A percentile compares a stretch with the other conserved stretches of the same genome.
These are phyloP conservation scores for Drosophila rufa DNA, from an alignment of 1,140 invertebrate genomes.

Conservation along the genomic window DNA sequence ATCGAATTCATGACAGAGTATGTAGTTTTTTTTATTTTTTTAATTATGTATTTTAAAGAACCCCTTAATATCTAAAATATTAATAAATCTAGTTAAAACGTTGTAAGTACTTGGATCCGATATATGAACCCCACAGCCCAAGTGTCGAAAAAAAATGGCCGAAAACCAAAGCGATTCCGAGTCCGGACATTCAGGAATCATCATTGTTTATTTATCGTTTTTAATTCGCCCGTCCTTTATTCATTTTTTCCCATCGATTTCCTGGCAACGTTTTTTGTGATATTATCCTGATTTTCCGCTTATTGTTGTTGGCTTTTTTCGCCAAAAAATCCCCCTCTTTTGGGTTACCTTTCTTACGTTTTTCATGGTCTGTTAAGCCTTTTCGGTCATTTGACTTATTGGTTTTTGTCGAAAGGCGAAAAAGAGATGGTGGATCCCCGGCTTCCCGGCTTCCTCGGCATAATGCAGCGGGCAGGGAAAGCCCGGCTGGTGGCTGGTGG, in stretches of 20 bases:
- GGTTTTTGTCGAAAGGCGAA: constrained; percentile 58
- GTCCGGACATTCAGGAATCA: constrained; percentile 7
- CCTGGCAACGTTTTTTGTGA: constrained; percentile 33
- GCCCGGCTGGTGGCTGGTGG: constrained; percentile 8
- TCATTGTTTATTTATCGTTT: constrained; percentile 36
- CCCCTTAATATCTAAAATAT: not conserved
- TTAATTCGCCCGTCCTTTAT: constrained; percentile 36
- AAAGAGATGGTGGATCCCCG: constrained; percentile 29
- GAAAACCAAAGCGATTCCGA: not conserved
- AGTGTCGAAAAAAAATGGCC: not conserved
- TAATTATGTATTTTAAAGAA: not conserved
- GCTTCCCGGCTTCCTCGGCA: constrained; percentile 29
- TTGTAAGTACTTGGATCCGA: too few relatives aligned
- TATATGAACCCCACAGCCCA: not conserved
- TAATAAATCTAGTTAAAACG: not conserved
- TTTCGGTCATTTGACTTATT: constrained; percentile 84
- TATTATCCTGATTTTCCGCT: constrained; percentile 50
- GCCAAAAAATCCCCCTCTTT: constrained; percentile 31
- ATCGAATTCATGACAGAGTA: too few relatives aligned
- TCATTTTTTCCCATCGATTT: constrained; percentile 43
- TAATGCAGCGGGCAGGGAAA: constrained; percentile 32
- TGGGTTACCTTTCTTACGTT: constrained; percentile 61
- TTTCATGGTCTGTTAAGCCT: constrained; percentile 80
- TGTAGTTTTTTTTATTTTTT: too few relatives aligned
- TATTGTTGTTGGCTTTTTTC: constrained; percentile 38